Evolutionary conservation across 2,888 invertebrate genomes (phyloP).

Genomic region (Chloroclysta siterata): DNA sequence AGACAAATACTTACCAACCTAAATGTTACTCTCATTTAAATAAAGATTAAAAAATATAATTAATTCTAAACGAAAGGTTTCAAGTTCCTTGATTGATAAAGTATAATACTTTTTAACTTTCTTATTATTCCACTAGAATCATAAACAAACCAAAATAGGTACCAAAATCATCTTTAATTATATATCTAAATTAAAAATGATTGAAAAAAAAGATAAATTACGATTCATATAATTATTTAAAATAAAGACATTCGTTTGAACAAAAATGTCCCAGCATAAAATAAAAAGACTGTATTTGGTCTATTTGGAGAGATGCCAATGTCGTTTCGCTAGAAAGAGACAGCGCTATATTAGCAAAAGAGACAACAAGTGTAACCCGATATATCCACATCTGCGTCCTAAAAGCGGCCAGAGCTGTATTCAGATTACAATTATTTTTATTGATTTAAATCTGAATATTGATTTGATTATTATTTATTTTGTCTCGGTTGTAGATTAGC

Average conservation of each 20-base stretch:
- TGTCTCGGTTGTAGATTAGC: slow-evolving; percentile 4
- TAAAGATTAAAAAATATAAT: too few relatives aligned
- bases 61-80: too few relatives aligned
- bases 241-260: slow-evolving; percentile 27
- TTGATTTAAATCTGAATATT: slow-evolving; percentile 33
- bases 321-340: slow-evolving; percentile 51
- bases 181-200: not conserved
- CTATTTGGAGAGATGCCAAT: slow-evolving; percentile 53
- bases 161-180: not conserved
- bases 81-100: too few relatives aligned
- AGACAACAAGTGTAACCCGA: slow-evolving; percentile 66
- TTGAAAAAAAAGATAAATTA: not conserved
- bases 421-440: slow-evolving; percentile 51
- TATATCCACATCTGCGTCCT: slow-evolving; percentile 77
- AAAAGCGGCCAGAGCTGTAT: slow-evolving; percentile 70
- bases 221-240: not conserved
- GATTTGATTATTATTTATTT: slow-evolving; percentile 16
- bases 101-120: too few relatives aligned
- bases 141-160: not conserved
- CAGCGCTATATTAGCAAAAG: slow-evolving; percentile 47
- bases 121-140: too few relatives aligned
- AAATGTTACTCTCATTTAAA: too few relatives aligned
- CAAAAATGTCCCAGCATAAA: slow-evolving; percentile 20
- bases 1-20: too few relatives aligned
- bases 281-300: slow-evolving; percentile 41